Base-by-base conservation (phyloP, 1,140 invertebrate genomes). In the Apis mellifera region DNA sequence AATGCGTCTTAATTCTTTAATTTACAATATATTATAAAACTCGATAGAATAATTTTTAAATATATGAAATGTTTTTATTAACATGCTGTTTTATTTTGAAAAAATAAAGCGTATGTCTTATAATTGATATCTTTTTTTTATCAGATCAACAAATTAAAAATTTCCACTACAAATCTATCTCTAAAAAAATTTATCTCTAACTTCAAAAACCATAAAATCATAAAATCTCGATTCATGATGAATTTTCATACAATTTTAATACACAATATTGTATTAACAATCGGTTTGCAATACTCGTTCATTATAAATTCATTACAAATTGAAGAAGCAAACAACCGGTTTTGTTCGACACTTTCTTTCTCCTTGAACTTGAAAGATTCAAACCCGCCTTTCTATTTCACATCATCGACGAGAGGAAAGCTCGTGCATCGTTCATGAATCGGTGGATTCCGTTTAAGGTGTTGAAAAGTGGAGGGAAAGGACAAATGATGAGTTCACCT, bases 321-420 rank as follows among this genome's bases (percentile, higher is more conserved):
- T 32, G 15, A 60, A 50, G 9, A 26, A 13, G 3, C 2, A 57
- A 17, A 19, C n/a, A 23, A 83, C 66, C 76, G n/a, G 32, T 65
- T 72, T 59, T 23, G 7, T 3, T 11, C 8, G 4, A 1, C 19
- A 90, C 89, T 91, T 91, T 92, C 89, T 84, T 89, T 91, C 90
- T 91, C 90, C 88, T 89, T 92, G 90, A 92, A 91, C 89, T 91
- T 91, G 87, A 84, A 80, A 85, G 73, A 72, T 57, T 42, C 50
- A 15, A 75, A 7, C 15, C 19, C 13, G n/a, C 32, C 66, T 79
- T 71, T 73, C 77, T 60, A 80, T 68, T 65, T 73, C 55, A 26
- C 21, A 21, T 70, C 19, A 26, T 0, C 21, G n/a, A 13, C n/a
- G 8, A 17, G 11, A 64, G 19, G 57, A 82, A 82, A 54, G 55